Evolutionary conservation across 2,888 invertebrate genomes (phyloP).

Genomic region (Pediacus dermestoides): DNA sequence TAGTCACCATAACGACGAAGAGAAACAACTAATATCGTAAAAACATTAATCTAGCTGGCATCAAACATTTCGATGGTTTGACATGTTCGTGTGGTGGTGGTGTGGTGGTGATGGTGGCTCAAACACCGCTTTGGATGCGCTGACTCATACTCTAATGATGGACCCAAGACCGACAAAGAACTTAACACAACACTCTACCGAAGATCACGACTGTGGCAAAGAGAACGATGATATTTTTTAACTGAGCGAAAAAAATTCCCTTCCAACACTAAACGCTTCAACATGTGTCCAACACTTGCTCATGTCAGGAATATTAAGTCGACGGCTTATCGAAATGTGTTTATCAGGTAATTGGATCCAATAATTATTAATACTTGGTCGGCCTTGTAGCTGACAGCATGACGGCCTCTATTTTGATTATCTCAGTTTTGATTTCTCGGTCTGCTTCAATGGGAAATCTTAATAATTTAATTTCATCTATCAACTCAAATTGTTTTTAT

Average conservation of each 20-base stretch:
- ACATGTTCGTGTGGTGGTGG: too few relatives aligned
- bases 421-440: slow-evolving; percentile 5
- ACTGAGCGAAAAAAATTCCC: slow-evolving; percentile 17
- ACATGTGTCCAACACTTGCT: slow-evolving; percentile 25
- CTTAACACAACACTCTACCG: slow-evolving; percentile 32
- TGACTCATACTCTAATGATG: slow-evolving; percentile 45
- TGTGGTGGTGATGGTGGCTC: slow-evolving; percentile 40
- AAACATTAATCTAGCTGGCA: slow-evolving; percentile 50
- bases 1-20: slow-evolving; percentile 34
- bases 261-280: slow-evolving; percentile 24
- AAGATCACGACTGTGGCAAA: slow-evolving; percentile 29
- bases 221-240: slow-evolving; percentile 9
- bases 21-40: slow-evolving; percentile 45
- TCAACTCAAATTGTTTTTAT: too few relatives aligned
- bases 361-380: slow-evolving; percentile 32
- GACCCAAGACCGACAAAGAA: slow-evolving; percentile 41
- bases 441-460: too few relatives aligned
- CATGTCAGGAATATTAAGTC: slow-evolving; percentile 26
- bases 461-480: too few relatives aligned
- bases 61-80: slow-evolving; percentile 40
- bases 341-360: slow-evolving; percentile 38
- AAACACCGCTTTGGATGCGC: slow-evolving; percentile 30
- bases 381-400: slow-evolving; percentile 28
- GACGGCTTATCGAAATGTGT: slow-evolving; percentile 34
- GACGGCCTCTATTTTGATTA: slow-evolving; percentile 24